Conservation (phyloP, 2,113 vertebrate genomes). For the Engystomops pustulosus region DNA sequence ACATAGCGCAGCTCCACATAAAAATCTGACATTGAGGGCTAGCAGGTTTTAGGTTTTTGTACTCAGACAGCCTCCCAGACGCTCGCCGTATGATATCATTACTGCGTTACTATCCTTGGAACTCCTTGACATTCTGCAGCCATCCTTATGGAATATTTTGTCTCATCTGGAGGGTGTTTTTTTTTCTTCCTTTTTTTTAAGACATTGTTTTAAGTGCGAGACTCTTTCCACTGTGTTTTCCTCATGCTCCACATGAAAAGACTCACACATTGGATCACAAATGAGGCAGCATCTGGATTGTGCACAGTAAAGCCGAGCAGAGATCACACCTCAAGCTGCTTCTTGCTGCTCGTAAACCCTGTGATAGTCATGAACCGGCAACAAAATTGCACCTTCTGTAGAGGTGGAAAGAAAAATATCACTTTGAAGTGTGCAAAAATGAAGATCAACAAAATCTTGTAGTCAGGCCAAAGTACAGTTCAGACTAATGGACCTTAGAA, state of each 20-base stretch:
- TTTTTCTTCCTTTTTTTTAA: neutral
- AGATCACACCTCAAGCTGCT: conserved; percentile 25
- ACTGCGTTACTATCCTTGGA: conserved; percentile 3
- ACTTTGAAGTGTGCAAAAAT: conserved; percentile 34
- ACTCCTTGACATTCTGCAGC: conserved; percentile 16
- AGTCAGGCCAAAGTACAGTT: conserved; percentile 23
- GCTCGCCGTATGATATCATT: conserved; percentile 48
- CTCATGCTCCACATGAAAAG: conserved; percentile 34
- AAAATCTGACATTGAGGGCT: conserved; percentile 38
- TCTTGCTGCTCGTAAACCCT: conserved; percentile 27
- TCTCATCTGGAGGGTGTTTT: conserved; percentile 33
- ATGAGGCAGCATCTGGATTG: conserved; percentile 28
- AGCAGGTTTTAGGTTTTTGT: conserved; percentile 8
- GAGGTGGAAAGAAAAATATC: conserved; percentile 43
- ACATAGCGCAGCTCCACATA: conserved; percentile 7
- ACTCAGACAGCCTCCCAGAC: conserved; percentile 36
- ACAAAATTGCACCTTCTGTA: conserved; percentile 34
- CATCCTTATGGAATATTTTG: conserved; percentile 14
- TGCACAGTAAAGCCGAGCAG: conserved; percentile 28
- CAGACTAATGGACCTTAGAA: neutral
- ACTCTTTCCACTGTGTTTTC: conserved; percentile 41
- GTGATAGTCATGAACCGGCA: conserved; percentile 28
- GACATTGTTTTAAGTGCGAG: conserved; percentile 46
- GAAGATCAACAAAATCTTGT: conserved; percentile 28
- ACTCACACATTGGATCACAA: conserved; percentile 35